Evolutionary conservation across 2,888 invertebrate species (phyloP), one percentile per base, ranked within the genome.

Genomic region (Rhabditoides inermis): DNA sequence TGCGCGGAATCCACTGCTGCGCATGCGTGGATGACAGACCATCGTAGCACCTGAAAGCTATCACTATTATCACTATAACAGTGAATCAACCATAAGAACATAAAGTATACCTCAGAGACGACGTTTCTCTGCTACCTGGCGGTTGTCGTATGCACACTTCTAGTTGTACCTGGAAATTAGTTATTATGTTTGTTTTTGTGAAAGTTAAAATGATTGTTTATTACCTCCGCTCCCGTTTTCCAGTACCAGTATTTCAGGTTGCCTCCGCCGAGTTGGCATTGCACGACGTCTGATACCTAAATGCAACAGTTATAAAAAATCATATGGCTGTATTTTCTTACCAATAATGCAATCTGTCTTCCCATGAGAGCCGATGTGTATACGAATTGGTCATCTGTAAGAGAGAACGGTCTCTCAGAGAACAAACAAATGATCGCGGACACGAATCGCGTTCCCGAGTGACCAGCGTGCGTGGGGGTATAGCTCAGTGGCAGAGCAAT

Each of bases 111-210:
- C 68, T 63, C 48, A 61, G 37, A 20, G 56, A 51, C 23, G 49
- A 44, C 26, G 62, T 48, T 26, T 69, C 69, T 30, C 45, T 44
- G 36, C 56, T 65, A n/a, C 69, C 69, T 4, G 70, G 71, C 15
- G 70, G 73, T 41, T 65, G 64, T 6, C 69, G 57, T 2, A 69
- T 63, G 55, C 73, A 75, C 3, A 73, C 60, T 35, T 69, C 65
- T 30, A 73, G 49, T 7, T 55, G 50, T 2, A 69, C 63, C n/a
- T n/a, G n/a, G n/a, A n/a, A n/a, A n/a, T n/a, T n/a, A n/a, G n/a
- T n/a, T n/a, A n/a, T n/a, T n/a, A n/a, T n/a, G n/a, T n/a, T n/a
- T n/a, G n/a, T n/a, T n/a, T n/a, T n/a, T n/a, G n/a, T n/a, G n/a
- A n/a, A n/a, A n/a, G n/a, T n/a, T n/a, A n/a, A n/a, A n/a, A n/a